Evolutionary conservation across 2,113 vertebrate genomes (phyloP).

Genomic region (Xiphophorus couchianus): DNA sequence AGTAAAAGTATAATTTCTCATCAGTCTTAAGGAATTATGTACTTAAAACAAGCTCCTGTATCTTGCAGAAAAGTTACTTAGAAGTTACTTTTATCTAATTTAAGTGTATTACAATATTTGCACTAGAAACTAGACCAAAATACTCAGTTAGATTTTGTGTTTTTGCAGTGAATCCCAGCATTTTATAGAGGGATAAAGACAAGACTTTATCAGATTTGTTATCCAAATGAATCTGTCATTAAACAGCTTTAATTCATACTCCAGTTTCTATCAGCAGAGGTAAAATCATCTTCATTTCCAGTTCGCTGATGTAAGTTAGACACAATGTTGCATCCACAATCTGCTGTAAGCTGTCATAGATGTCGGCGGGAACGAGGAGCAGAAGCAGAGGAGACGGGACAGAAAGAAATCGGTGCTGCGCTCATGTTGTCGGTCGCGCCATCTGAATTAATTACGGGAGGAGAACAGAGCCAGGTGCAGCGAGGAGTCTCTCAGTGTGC

Average conservation of each 20-base stretch:
- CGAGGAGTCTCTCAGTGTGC: constrained; percentile 13
- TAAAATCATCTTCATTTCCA: not conserved
- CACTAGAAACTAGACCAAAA: too few relatives aligned
- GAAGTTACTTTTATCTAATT: too few relatives aligned
- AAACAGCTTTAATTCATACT: constrained; percentile 10
- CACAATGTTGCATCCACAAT: not conserved
- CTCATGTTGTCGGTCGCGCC: not conserved
- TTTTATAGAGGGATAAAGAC: too few relatives aligned
- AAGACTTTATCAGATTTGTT: too few relatives aligned
- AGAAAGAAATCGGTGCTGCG: constrained; percentile 19
- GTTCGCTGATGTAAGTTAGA: not conserved
- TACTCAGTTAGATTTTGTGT: too few relatives aligned
- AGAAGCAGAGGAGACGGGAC: not conserved
- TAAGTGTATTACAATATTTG: too few relatives aligned
- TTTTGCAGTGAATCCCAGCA: too few relatives aligned
- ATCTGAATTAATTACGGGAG: constrained; percentile 36
- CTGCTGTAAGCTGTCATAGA: not conserved
- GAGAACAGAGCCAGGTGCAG: constrained; percentile 21
- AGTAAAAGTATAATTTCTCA: too few relatives aligned
- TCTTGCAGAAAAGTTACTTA: too few relatives aligned
- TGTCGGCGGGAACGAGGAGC: not conserved
- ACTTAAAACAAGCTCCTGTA: too few relatives aligned
- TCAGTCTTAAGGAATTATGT: too few relatives aligned
- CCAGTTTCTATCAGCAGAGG: not conserved
- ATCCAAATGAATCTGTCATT: not conserved